phyloP scores from a whole-genome alignment of 2,797 vertebrate species.

The Taeniopygia guttata region DNA sequence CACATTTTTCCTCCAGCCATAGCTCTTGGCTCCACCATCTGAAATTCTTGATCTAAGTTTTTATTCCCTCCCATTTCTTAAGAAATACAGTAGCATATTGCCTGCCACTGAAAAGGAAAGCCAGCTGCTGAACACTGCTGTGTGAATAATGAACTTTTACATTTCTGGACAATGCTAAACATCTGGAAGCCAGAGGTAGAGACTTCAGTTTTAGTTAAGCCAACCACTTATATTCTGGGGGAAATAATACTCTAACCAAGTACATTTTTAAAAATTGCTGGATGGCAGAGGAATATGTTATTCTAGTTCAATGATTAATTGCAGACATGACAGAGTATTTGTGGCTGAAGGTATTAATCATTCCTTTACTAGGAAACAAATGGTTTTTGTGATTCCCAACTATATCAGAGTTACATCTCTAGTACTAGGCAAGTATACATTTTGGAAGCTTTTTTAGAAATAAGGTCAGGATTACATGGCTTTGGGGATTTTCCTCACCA shows the following conservation, averaged over 20 bases:
- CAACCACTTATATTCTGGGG: not conserved
- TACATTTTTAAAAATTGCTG: not conserved
- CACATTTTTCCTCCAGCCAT: not conserved
- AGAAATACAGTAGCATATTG: not conserved
- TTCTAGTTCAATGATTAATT: not conserved
- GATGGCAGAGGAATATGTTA: not conserved
- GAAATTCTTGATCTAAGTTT: not conserved
- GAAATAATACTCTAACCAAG: not conserved
- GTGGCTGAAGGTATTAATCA: not conserved
- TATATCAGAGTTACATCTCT: not conserved
- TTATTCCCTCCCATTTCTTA: not conserved
- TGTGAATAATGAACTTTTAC: not conserved
- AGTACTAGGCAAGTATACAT: not conserved
- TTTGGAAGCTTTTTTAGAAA: not conserved
- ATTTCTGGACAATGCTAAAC: not conserved
- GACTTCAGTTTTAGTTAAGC: not conserved
- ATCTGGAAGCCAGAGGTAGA: not conserved
- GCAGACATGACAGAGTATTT: not conserved
- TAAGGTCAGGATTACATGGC: not conserved
- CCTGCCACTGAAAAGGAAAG: not conserved
- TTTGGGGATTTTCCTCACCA: not conserved
- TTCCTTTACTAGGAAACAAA: not conserved
- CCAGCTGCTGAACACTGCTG: not conserved
- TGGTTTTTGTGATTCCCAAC: not conserved
- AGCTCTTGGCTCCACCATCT: not conserved